phyloP scores from a whole-genome alignment of 2,113 vertebrate species.

The Plectropomus leopardus region DNA sequence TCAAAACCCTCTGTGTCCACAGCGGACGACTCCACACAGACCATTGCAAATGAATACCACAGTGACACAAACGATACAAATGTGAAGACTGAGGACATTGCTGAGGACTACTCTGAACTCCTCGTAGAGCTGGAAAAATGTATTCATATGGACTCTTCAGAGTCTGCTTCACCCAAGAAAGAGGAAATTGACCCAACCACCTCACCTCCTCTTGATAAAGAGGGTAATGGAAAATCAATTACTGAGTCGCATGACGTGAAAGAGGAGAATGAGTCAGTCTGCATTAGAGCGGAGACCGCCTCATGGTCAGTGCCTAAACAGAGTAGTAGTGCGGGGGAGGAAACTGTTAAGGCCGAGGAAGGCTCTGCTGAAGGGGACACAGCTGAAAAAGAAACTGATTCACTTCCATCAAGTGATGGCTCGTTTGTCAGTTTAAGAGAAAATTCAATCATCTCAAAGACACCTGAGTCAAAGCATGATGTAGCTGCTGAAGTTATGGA shows the following conservation, averaged over 20 bases:
- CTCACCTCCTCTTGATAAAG: constrained; percentile 57
- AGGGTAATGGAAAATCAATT: constrained; percentile 58
- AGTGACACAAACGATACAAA: constrained; percentile 68
- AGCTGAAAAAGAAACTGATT: constrained; percentile 56
- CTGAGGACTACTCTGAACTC: constrained; percentile 83
- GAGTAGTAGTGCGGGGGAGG: constrained; percentile 41
- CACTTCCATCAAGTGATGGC: constrained; percentile 50
- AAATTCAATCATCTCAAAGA: constrained; percentile 65
- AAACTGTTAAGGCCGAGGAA: constrained; percentile 44
- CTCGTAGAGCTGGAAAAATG: constrained; percentile 76
- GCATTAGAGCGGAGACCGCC: constrained; percentile 67
- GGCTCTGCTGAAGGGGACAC: constrained; percentile 39
- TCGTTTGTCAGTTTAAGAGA: constrained; percentile 50
- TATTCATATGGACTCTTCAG: constrained; percentile 72
- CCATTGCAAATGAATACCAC: constrained; percentile 40
- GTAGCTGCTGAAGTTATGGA: constrained; percentile 53
- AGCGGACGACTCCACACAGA: constrained; percentile 73
- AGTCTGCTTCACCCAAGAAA: constrained; percentile 75
- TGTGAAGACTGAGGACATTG: constrained; percentile 84
- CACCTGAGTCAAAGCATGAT: constrained; percentile 63
- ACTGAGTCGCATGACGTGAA: constrained; percentile 80
- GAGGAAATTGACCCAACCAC: constrained; percentile 46
- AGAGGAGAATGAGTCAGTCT: constrained; percentile 78
- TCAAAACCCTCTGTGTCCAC: constrained; percentile 71
- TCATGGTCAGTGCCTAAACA: constrained; percentile 62